Conservation (phyloP, 2,888 invertebrate species). For the Criorhina ranunculi region DNA sequence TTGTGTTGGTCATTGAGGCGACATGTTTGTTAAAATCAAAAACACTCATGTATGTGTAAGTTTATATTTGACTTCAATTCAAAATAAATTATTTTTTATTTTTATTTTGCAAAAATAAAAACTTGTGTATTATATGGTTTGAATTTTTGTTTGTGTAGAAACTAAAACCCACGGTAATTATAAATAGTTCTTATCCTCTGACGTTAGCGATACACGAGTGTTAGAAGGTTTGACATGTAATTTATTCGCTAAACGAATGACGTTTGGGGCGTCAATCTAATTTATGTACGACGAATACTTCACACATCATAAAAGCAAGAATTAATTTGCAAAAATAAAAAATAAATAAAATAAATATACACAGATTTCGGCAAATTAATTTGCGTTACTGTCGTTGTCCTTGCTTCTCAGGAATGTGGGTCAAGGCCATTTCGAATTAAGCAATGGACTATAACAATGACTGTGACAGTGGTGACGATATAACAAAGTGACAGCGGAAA, state of each 20-base stretch:
- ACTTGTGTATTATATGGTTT: constrained; percentile 1
- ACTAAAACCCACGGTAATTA: constrained; percentile 30
- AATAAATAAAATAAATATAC: constrained; percentile 19
- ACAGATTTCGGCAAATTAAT: constrained; percentile 52
- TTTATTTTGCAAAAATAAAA: constrained; percentile 11
- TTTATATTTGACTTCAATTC: constrained; percentile 21
- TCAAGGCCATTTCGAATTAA: constrained; percentile 80
- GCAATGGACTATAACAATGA: constrained; percentile 15
- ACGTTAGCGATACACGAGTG: constrained; percentile 46
- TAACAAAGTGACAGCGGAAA: constrained; percentile 31
- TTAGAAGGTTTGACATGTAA: constrained; percentile 43
- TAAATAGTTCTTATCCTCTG: constrained; percentile 57
- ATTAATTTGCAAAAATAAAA: constrained; percentile 44
- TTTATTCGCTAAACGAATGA: constrained; percentile 37
- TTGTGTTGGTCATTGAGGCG: constrained; percentile 10
- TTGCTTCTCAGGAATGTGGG: constrained; percentile 77
- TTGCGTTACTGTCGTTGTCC: constrained; percentile 57
- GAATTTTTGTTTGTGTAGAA: constrained; percentile 9
- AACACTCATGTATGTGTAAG: constrained; percentile 4
- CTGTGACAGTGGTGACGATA: neutral
- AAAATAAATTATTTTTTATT: constrained; percentile 25
- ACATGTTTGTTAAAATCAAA: constrained; percentile 35
- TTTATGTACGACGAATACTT: constrained; percentile 24
- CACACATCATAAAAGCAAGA: constrained; percentile 30
- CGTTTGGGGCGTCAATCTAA: constrained; percentile 47